Evolutionary conservation across 2,797 vertebrate genomes (phyloP).

Genomic region (Alectoris magna): DNA sequence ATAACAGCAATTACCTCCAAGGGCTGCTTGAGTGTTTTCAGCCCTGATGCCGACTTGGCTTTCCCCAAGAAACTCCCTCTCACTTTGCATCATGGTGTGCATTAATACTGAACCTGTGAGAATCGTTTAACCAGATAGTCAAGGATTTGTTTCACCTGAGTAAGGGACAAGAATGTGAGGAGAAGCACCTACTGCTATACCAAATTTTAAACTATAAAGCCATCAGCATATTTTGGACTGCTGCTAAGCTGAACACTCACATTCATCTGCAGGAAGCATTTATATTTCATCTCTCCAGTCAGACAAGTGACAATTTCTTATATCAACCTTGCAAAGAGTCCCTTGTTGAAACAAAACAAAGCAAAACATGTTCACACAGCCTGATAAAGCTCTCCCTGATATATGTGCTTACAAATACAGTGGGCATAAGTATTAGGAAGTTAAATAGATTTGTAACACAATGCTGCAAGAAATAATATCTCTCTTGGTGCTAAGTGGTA

Average conservation of each 20-base stretch:
- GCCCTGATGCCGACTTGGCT: background rate
- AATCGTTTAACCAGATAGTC: background rate
- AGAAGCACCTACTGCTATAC: background rate
- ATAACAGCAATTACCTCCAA: background rate
- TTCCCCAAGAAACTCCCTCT: background rate
- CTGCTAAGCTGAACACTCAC: fast-evolving
- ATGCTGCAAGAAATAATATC: conserved; percentile 24
- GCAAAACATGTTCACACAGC: background rate
- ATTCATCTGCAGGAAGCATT: background rate
- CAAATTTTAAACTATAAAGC: background rate
- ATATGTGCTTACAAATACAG: background rate
- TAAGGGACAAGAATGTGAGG: background rate
- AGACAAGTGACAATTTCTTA: background rate
- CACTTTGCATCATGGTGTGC: background rate
- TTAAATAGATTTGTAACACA: conserved; percentile 18
- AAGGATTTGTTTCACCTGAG: background rate
- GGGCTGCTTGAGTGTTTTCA: background rate
- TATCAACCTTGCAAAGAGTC: background rate
- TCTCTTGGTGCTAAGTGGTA: conserved; percentile 10
- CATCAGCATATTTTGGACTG: background rate
- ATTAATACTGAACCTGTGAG: background rate
- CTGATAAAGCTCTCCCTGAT: background rate
- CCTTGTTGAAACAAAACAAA: background rate
- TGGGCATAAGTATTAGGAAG: background rate
- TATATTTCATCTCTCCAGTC: background rate